phyloP scores from a whole-genome alignment of 2,113 vertebrate species.

The Otis tarda region DNA sequence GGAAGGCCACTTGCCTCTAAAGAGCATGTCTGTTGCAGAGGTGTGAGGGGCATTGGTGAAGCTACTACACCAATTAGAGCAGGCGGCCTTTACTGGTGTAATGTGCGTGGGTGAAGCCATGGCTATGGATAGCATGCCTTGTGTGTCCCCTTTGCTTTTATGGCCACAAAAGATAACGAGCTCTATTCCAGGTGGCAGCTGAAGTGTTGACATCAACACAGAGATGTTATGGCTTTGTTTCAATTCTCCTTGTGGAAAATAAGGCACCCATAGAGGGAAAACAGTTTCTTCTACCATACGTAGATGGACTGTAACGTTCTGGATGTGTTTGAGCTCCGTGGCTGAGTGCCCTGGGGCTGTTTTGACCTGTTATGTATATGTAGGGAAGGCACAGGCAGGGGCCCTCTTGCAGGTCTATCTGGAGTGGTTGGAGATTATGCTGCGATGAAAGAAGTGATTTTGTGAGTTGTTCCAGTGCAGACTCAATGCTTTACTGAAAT shows the following conservation, averaged over 20 bases:
- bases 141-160: background rate
- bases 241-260: background rate
- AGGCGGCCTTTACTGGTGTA: background rate
- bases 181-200: background rate
- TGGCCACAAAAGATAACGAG: background rate
- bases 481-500: background rate
- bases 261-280: background rate
- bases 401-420: background rate
- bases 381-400: background rate
- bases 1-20: background rate
- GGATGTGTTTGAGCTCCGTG: background rate
- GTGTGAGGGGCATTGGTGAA: background rate
- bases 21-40: background rate
- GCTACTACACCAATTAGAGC: background rate
- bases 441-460: background rate
- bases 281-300: background rate
- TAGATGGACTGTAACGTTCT: background rate
- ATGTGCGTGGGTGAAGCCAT: background rate
- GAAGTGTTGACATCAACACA: background rate
- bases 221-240: background rate
- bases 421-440: background rate
- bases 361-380: background rate
- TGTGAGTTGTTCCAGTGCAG: background rate
- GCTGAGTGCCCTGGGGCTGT: background rate
- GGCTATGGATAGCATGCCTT: background rate